Base-by-base conservation (phyloP, 2,888 invertebrate genomes). In the Campoletis raptor region DNA sequence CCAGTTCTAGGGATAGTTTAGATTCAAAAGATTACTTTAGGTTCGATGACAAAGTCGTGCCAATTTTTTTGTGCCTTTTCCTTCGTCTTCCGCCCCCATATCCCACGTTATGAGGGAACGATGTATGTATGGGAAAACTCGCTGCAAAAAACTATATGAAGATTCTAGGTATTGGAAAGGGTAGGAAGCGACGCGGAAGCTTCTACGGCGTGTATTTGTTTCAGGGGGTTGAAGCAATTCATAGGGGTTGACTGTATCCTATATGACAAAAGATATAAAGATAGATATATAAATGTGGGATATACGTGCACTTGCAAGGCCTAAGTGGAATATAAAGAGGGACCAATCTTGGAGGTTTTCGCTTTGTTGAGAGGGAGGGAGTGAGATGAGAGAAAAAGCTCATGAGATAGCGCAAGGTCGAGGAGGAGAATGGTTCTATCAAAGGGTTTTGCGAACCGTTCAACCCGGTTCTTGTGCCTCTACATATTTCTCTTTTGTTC, bases 321-420 rank as follows among this genome's bases (percentile, higher is more conserved):
- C 79, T 69, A 87, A 87, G 84, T 84, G 76, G 81, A 87, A 87
- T 87, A 87, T 87, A 87, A 87, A 83, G 86, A 87, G 86, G 77
- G 69, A 83, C 78, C 81, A 82, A 87, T 84, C 84, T 77, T 77
- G 70, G 69, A 81, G 74, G 74, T 76, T 87, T 86, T 74, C 81
- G 76, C 79, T 79, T 66, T 64, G 70, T 61, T 52, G 57, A 24
- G 45, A 2, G 69, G 67, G 30, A 30, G 40, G 40, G 66, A 73
- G 30, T 5, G 57, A 69, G 73, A 57, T 54, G 61, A 69, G 52
- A 69, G 81, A 84, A 87, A 84, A 82, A 84, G 81, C 86, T 72
- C 67, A 36, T 42, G 79, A 87, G 84, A 87, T 87, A 87, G 83
- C 81, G 69, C 64, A 72, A 86, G 73, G 77, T 77, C 77, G 81